Evolutionary conservation across 2,888 invertebrate species (phyloP).

Genomic region (Drosophila paranaensis): DNA sequence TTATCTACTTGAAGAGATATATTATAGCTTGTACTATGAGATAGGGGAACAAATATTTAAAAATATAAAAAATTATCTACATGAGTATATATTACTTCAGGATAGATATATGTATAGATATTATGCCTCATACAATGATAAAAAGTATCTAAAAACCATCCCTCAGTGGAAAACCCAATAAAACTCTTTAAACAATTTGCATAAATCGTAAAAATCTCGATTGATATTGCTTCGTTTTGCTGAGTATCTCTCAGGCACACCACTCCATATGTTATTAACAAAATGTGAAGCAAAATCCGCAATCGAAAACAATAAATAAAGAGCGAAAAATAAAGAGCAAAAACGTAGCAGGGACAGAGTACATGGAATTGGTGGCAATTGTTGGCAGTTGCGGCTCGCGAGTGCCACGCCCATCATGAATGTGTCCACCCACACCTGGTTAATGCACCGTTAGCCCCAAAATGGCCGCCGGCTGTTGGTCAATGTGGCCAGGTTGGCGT

Average conservation of each 20-base stretch:
- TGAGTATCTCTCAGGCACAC: conserved; percentile 26
- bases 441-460: conserved; percentile 70
- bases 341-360: conserved; percentile 30
- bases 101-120: too few relatives aligned
- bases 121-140: too few relatives aligned
- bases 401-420: conserved; percentile 47
- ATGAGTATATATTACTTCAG: too few relatives aligned
- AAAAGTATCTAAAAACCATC: background rate
- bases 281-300: conserved; percentile 54
- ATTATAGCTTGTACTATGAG: background rate
- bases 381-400: conserved; percentile 69
- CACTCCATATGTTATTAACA: conserved; percentile 33
- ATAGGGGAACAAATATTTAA: too few relatives aligned
- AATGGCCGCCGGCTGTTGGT: conserved; percentile 76
- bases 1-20: background rate
- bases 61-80: too few relatives aligned
- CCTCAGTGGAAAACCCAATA: background rate
- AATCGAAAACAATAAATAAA: conserved; percentile 26
- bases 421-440: conserved; percentile 58
- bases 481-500: conserved; percentile 80
- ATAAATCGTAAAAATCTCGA: background rate
- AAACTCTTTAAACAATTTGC: background rate
- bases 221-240: background rate
- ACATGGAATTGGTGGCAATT: conserved; percentile 67
- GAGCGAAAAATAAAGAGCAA: background rate